A percentile compares a stretch with the other conserved stretches of the same genome.
Evolutionary conservation across 2,113 vertebrate species (phyloP).

Genomic region (Merops nubicus): DNA sequence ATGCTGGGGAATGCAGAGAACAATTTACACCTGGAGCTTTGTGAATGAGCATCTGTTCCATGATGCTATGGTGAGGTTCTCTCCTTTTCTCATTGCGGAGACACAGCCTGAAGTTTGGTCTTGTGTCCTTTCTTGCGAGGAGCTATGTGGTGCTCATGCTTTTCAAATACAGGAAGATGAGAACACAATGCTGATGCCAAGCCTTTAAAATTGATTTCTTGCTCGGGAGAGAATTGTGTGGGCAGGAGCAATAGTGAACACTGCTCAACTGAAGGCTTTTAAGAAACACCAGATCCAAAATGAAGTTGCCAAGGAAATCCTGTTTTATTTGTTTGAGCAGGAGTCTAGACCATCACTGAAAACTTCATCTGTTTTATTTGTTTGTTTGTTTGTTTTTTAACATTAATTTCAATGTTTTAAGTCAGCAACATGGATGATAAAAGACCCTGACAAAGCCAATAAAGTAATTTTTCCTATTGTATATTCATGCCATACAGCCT

Average conservation of each 20-base stretch:
- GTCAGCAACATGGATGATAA: not conserved
- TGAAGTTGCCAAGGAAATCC: not conserved
- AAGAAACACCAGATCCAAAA: not conserved
- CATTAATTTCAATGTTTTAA: not conserved
- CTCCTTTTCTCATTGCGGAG: not conserved
- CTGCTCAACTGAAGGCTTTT: not conserved
- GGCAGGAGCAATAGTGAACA: not conserved
- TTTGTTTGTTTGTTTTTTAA: not conserved
- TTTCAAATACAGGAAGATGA: not conserved
- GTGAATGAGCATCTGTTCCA: not conserved
- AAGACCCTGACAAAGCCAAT: not conserved
- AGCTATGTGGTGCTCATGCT: not conserved
- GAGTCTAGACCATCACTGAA: not conserved
- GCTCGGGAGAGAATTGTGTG: not conserved
- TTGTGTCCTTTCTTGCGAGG: not conserved
- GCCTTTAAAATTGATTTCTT: not conserved
- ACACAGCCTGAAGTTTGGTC: not conserved
- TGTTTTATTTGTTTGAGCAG: not conserved
- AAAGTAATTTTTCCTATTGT: not conserved
- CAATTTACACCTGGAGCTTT: not conserved
- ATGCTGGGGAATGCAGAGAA: fast-evolving
- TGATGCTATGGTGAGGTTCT: not conserved
- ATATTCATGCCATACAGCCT: not conserved
- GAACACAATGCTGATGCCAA: not conserved
- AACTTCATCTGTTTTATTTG: not conserved